A percentile compares a stretch with the other conserved stretches of the same genome.
Conservation (phyloP, 2,113 vertebrate species). For the Gadus macrocephalus region DNA sequence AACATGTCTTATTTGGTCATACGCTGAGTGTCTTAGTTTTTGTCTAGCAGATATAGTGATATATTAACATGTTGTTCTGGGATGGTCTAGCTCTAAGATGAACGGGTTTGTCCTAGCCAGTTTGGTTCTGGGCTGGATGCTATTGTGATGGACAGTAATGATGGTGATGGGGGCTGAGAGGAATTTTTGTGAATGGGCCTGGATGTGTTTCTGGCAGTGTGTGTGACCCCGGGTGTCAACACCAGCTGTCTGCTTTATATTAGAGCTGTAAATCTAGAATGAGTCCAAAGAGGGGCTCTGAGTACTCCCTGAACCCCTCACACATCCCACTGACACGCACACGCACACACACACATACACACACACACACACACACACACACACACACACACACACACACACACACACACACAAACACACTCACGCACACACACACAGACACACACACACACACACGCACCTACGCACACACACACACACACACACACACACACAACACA, state of each 20-base stretch:
- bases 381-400: constrained; percentile 15
- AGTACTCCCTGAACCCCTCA: constrained; percentile 16
- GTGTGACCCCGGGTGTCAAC: constrained; percentile 22
- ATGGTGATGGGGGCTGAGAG: constrained; percentile 10
- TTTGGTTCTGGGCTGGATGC: background rate
- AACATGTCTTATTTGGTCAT: background rate
- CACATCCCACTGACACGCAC: constrained; percentile 6
- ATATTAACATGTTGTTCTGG: no score
- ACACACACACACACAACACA: no score
- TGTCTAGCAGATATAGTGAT: background rate
- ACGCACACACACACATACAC: background rate
- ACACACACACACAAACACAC: constrained; percentile 6
- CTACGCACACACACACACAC: no score
- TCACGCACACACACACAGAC: background rate
- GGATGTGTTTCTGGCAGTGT: constrained; percentile 3
- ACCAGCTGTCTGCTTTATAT: constrained; percentile 38
- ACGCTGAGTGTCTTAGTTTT: background rate
- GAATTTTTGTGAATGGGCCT: constrained; percentile 48
- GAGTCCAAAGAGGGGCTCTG: constrained; percentile 38
- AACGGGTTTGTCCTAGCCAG: background rate
- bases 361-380: constrained; percentile 6
- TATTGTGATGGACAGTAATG: background rate
- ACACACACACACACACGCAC: no score
- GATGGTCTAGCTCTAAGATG: no score
- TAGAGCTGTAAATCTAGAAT: constrained; percentile 40